These are phyloP conservation scores for Novumbra hubbsi DNA, from an alignment of 2,797 vertebrate genomes.

Conservation along the genomic window DNA sequence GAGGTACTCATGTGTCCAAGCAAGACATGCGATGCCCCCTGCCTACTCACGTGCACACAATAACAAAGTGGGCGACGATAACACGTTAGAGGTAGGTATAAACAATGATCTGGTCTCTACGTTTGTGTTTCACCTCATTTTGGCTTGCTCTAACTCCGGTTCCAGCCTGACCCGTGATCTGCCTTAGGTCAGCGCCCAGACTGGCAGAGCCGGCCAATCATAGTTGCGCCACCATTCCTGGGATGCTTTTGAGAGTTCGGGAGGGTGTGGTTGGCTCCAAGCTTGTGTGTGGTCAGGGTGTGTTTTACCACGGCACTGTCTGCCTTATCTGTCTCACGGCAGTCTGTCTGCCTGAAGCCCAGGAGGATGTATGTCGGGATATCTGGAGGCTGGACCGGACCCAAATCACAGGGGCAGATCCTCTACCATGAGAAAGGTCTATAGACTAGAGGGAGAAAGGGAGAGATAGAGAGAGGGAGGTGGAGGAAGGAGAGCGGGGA, in stretches of 20 bases:
- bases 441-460: slow-evolving; percentile 26
- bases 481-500: too few relatives aligned
- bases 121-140: slow-evolving; percentile 29
- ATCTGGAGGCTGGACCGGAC: slow-evolving; percentile 17
- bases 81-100: too few relatives aligned
- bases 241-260: slow-evolving; percentile 36
- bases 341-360: slow-evolving; percentile 73
- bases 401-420: slow-evolving; percentile 25
- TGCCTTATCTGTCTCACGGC: slow-evolving; percentile 35
- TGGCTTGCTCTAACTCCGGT: slow-evolving; percentile 10
- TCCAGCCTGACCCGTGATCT: not conserved
- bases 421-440: not conserved
- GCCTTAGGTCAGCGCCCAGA: not conserved
- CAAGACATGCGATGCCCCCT: too few relatives aligned
- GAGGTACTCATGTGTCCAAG: too few relatives aligned
- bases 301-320: slow-evolving; percentile 78
- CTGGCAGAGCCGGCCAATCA: not conserved
- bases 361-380: slow-evolving; percentile 18
- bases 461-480: not conserved
- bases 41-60: too few relatives aligned
- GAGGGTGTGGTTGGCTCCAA: slow-evolving; percentile 51
- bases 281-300: slow-evolving; percentile 69
- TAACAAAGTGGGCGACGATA: too few relatives aligned
- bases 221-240: slow-evolving; percentile 16
- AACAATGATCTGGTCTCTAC: slow-evolving; percentile 13